A percentile compares a stretch with the other conserved stretches of the same genome.
These are phyloP conservation scores for Eurystomus gularis DNA, from an alignment of 2,113 vertebrate genomes.

Conservation along the genomic window DNA sequence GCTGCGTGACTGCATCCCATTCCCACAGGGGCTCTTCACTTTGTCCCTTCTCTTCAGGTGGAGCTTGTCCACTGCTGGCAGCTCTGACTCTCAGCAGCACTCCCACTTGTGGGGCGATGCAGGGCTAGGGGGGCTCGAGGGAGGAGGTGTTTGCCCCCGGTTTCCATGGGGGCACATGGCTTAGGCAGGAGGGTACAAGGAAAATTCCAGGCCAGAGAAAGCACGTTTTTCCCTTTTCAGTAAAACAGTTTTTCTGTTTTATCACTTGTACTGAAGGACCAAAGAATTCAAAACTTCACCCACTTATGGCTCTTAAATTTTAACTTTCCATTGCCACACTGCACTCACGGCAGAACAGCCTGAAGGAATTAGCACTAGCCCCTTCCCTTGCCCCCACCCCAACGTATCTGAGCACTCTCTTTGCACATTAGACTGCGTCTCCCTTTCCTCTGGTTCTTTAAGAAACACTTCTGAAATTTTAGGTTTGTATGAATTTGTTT, in stretches of 20 bases:
- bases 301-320: background rate
- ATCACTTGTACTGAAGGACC: slow-evolving; percentile 60
- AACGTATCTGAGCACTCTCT: background rate
- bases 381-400: background rate
- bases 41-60: background rate
- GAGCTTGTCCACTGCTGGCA: background rate
- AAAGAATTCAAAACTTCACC: slow-evolving; percentile 48
- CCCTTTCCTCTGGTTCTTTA: slow-evolving; percentile 48
- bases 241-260: slow-evolving; percentile 50
- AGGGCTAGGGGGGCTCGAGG: background rate
- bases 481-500: slow-evolving; percentile 49
- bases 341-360: background rate
- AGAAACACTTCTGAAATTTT: slow-evolving; percentile 45
- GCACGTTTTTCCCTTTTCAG: background rate
- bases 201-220: slow-evolving; percentile 35
- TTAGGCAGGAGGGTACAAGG: background rate
- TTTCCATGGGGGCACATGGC: background rate
- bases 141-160: background rate
- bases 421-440: slow-evolving; percentile 22
- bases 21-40: background rate
- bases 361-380: slow-evolving; percentile 11
- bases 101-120: background rate
- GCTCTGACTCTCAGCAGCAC: background rate
- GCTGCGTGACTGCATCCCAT: background rate
- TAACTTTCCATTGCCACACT: background rate